Percentiles rank a stretch among this genome's conserved stretches.
These are phyloP conservation scores for Sebastes cheni DNA, from an alignment of 2,797 vertebrate genomes.

Conservation along the genomic window DNA sequence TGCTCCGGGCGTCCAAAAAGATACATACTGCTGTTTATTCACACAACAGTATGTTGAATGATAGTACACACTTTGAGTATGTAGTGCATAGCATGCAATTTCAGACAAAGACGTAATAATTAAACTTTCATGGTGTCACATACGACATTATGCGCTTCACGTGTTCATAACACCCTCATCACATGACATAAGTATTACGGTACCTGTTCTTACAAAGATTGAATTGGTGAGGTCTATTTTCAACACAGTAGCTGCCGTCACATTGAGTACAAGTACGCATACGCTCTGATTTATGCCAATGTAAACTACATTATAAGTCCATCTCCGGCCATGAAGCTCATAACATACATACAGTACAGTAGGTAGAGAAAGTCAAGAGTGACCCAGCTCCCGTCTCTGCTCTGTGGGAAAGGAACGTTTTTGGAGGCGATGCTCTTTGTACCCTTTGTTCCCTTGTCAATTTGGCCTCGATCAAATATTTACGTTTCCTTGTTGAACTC, in stretches of 20 bases:
- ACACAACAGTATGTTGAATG: too few relatives aligned
- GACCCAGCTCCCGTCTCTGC: constrained; percentile 2
- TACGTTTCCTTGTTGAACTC: constrained; percentile 81
- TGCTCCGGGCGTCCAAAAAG: too few relatives aligned
- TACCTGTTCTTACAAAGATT: neutral
- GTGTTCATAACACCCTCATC: neutral
- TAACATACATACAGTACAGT: neutral
- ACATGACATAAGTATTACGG: neutral
- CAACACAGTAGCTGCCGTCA: neutral
- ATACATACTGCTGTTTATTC: too few relatives aligned
- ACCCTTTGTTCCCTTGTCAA: constrained; percentile 83
- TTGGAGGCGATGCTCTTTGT: constrained; percentile 41
- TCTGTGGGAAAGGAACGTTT: constrained; percentile 68
- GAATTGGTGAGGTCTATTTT: neutral
- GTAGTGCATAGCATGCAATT: too few relatives aligned
- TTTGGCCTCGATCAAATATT: constrained; percentile 82
- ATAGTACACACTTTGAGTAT: too few relatives aligned
- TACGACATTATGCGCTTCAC: neutral
- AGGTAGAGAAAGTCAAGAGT: neutral
- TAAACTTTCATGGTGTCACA: neutral
- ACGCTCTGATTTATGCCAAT: neutral
- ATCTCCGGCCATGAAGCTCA: neutral
- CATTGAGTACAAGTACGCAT: neutral
- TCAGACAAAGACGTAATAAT: too few relatives aligned
- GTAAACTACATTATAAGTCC: neutral